Evolutionary conservation across 30 jellyfish, hydroid and myxozoan species (phyloP).

Genomic region (Hydractinia echinata): DNA sequence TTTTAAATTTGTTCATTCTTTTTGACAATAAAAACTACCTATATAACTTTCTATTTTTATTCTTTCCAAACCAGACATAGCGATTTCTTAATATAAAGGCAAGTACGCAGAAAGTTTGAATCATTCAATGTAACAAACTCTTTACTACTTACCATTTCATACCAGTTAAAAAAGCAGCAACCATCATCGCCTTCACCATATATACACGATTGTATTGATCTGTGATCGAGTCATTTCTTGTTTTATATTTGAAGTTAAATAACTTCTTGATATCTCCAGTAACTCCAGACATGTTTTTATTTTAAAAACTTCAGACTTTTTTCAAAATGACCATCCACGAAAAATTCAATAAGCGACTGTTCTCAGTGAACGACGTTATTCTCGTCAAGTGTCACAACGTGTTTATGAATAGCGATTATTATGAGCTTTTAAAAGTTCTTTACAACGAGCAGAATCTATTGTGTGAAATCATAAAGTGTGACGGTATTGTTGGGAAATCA

Average conservation of each 20-base stretch:
- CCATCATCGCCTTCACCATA: slow-evolving; percentile 25
- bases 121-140: neutral
- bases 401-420: too few species aligned
- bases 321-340: too few species aligned
- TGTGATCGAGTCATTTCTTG: slow-evolving; percentile 25
- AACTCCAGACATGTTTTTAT: slow-evolving; percentile 23
- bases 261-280: slow-evolving; percentile 37
- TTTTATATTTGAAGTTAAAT: slow-evolving; percentile 29
- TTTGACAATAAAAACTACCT: neutral
- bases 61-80: neutral
- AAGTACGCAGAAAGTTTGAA: neutral
- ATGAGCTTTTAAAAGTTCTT: too few species aligned
- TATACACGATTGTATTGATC: slow-evolving; percentile 33
- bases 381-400: too few species aligned
- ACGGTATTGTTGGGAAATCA: too few species aligned
- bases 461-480: too few species aligned
- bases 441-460: too few species aligned
- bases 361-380: too few species aligned
- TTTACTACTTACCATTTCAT: slow-evolving; percentile 25
- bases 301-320: too few species aligned
- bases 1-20: neutral
- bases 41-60: neutral
- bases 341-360: too few species aligned
- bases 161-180: slow-evolving; percentile 32
- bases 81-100: neutral